Evolutionary conservation across 2,888 invertebrate species (phyloP), one percentile per base, ranked within the genome.

Genomic region (Physocephala rufipes): DNA sequence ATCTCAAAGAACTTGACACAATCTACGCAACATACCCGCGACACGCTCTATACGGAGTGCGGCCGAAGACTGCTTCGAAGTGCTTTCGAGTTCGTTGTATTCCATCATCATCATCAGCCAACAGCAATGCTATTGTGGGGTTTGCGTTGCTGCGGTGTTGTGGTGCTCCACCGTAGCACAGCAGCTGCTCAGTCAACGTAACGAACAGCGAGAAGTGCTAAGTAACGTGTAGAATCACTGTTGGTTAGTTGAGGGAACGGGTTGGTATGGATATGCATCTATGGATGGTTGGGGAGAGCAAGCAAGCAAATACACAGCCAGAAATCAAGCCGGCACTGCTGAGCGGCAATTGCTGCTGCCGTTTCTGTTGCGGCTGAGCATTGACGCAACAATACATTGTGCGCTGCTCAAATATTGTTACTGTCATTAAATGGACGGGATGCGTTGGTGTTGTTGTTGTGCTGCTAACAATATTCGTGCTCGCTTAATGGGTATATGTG

Each of bases 41-140:
- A 86, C 84, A 84, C 85, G 85, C 82, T 85, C 86, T 82, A 84
- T 83, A 82, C 86, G 85, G 83, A 85, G 85, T 86, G 84, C 85
- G 85, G 82, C 82, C 84, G 85, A 86, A 86, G 86, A 86, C 86
- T 86, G 86, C 83, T 85, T 85, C 84, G 84, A 86, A 86, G 83
- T 85, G 84, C 83, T 83, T 85, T 84, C 82, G 84, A 84, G 84
- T 85, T 84, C 82, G 84, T 84, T 84, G 84, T 80, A 80, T 80
- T 80, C 80, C 80, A 79, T 84, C 84, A 78, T 79, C 80, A 77
- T 78, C 77, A 74, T 68, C 75, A 73, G 45, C 73, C 77, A 74
- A 65, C 75, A 73, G 45, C 73, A 79, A 59, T 66, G 71, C 69
- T 55, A 72, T 74, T 74, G 68, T 28, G 67, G 45, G 70, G 71